Evolutionary conservation across 2,797 vertebrate species (phyloP).

Genomic region (Notoglanidium macrostoma): DNA sequence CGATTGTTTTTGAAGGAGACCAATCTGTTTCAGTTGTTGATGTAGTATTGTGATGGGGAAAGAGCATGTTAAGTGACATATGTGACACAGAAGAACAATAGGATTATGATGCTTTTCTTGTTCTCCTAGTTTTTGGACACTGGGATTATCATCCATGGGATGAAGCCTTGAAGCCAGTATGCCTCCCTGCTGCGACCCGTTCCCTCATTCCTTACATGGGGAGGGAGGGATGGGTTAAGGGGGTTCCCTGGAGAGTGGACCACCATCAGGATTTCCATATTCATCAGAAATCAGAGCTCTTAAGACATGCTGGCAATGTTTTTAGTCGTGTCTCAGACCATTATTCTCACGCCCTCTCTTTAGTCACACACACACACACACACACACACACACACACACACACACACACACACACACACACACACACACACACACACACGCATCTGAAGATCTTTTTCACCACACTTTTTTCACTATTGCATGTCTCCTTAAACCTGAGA

Average conservation of each 20-base stretch:
- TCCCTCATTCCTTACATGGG: slow-evolving; percentile 61
- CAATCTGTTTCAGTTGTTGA: slow-evolving; percentile 73
- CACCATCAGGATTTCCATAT: slow-evolving; percentile 80
- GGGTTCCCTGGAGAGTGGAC: slow-evolving; percentile 71
- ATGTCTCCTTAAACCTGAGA: neutral
- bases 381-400: slow-evolving; percentile 26
- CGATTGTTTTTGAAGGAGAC: slow-evolving; percentile 62
- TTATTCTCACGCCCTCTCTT: slow-evolving; percentile 41
- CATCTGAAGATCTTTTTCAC: no score
- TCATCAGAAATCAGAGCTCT: slow-evolving; percentile 79
- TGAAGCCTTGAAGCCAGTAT: slow-evolving; percentile 69
- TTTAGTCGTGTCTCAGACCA: neutral
- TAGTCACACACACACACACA: slow-evolving; percentile 42
- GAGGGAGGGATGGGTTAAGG: slow-evolving; percentile 66
- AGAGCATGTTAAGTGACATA: slow-evolving; percentile 74
- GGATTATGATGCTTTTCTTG: slow-evolving; percentile 75
- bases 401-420: neutral
- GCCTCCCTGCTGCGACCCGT: slow-evolving; percentile 65
- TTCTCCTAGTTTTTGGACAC: slow-evolving; percentile 65
- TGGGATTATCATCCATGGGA: slow-evolving; percentile 73
- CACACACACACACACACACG: slow-evolving; percentile 14
- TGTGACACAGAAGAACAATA: slow-evolving; percentile 76
- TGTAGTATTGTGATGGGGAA: slow-evolving; percentile 73
- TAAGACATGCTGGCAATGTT: slow-evolving; percentile 49
- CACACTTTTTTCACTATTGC: neutral